These are phyloP conservation scores for Ips typographus DNA, from an alignment of 1,140 invertebrate genomes.

Conservation along the genomic window DNA sequence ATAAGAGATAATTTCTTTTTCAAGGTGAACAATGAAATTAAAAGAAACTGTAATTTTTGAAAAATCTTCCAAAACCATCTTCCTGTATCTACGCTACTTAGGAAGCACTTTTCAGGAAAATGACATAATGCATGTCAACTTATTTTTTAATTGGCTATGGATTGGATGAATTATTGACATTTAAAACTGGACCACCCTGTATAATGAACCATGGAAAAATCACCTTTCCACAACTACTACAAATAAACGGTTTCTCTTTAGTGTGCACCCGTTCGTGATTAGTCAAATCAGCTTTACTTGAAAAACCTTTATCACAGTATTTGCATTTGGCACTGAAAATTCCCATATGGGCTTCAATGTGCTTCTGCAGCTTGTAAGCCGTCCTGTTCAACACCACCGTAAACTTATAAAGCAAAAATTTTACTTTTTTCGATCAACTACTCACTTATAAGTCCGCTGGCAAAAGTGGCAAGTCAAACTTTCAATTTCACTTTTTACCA, in stretches of 20 bases:
- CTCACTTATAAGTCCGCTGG: constrained; percentile 38
- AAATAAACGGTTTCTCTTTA: constrained; percentile 41
- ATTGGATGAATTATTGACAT: too few relatives aligned
- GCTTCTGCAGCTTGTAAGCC: constrained; percentile 35
- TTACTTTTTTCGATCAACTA: background rate
- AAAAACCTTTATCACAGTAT: constrained; percentile 35
- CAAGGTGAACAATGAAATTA: too few relatives aligned
- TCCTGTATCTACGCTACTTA: too few relatives aligned
- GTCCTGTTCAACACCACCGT: constrained; percentile 19
- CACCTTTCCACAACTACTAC: constrained; percentile 41
- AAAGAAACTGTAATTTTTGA: too few relatives aligned
- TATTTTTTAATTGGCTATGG: too few relatives aligned
- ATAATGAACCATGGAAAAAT: background rate
- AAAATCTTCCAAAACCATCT: too few relatives aligned
- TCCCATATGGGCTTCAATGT: constrained; percentile 36
- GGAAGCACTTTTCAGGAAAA: too few relatives aligned
- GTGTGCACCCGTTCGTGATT: constrained; percentile 42
- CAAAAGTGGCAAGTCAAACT: constrained; percentile 37
- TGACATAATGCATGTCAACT: too few relatives aligned
- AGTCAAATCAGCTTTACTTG: constrained; percentile 28
- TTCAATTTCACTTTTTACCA: constrained; percentile 20
- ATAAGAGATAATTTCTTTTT: too few relatives aligned
- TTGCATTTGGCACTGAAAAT: constrained; percentile 31
- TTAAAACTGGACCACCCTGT: too few relatives aligned
- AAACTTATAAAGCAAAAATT: background rate